Percentiles rank a stretch among this genome's conserved stretches.
phyloP scores from a whole-genome alignment of 2,113 vertebrate genomes.

The Paradisaea rubra region DNA sequence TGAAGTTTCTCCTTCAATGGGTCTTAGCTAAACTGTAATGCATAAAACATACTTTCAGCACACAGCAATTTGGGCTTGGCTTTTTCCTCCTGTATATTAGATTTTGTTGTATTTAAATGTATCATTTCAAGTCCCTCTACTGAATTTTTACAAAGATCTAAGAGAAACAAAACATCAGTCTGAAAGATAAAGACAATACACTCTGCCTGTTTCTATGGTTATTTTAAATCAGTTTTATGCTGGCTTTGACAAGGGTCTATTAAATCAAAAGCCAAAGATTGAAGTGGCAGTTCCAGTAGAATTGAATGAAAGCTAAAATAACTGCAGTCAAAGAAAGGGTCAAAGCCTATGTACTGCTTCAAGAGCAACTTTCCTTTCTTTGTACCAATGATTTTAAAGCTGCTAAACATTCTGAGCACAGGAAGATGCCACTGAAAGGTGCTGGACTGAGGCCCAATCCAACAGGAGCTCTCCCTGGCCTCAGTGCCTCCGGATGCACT shows the following conservation, averaged over 20 bases:
- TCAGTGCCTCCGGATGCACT: background rate
- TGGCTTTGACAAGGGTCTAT: background rate
- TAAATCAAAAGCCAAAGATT: conserved; percentile 33
- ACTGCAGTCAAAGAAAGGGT: background rate
- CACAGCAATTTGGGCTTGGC: background rate
- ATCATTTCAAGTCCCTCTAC: background rate
- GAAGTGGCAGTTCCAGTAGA: background rate
- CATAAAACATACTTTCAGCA: background rate
- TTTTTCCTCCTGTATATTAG: background rate
- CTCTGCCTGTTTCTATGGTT: conserved; percentile 5
- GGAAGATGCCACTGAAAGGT: background rate
- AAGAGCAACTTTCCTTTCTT: background rate
- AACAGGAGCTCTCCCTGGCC: background rate
- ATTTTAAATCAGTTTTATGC: conserved; percentile 21
- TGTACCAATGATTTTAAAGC: background rate
- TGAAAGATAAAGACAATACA: conserved; percentile 20
- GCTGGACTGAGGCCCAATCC: background rate
- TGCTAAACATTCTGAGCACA: background rate
- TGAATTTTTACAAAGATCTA: background rate
- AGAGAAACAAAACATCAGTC: background rate
- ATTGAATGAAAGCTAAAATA: conserved; percentile 2
- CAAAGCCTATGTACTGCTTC: background rate
- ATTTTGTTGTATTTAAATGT: background rate
- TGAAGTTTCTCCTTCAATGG: conserved; percentile 6
- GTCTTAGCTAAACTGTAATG: background rate